Evolutionary conservation across 2,888 invertebrate species (phyloP).

Genomic region (Yponomeuta sedellus): DNA sequence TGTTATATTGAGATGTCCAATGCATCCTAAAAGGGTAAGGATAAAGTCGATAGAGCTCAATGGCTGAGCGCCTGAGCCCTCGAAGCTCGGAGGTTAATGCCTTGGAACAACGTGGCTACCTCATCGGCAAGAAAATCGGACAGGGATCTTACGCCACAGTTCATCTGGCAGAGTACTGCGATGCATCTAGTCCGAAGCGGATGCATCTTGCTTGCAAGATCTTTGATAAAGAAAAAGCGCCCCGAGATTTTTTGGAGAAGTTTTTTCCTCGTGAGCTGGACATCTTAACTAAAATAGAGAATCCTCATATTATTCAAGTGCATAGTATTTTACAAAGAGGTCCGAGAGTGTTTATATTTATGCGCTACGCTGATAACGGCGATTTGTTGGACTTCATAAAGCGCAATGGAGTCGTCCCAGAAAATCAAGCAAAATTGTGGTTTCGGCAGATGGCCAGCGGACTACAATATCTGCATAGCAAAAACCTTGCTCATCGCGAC

Average conservation of each 20-base stretch:
- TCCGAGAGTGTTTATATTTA: slow-evolving; percentile 90
- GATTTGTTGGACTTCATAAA: slow-evolving; percentile 91
- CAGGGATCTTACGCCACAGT: slow-evolving; percentile 95
- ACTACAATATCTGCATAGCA: slow-evolving; percentile 87
- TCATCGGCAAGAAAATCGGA: slow-evolving; percentile 91
- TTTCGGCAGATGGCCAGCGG: slow-evolving; percentile 91
- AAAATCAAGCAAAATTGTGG: slow-evolving; percentile 88
- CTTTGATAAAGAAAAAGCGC: slow-evolving; percentile 92
- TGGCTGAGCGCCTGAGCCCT: slow-evolving; percentile 85
- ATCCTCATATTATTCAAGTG: slow-evolving; percentile 93
- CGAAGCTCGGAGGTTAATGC: slow-evolving; percentile 90
- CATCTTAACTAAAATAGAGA: slow-evolving; percentile 91
- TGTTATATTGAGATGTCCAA: slow-evolving; percentile 72
- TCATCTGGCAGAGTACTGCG: slow-evolving; percentile 88
- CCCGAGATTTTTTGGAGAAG: slow-evolving; percentile 91
- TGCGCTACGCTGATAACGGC: slow-evolving; percentile 94
- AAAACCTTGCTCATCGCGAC: slow-evolving; percentile 92
- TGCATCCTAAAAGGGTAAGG: slow-evolving; percentile 75
- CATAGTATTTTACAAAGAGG: slow-evolving; percentile 91
- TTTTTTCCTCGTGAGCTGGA: slow-evolving; percentile 96
- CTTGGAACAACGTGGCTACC: slow-evolving; percentile 88
- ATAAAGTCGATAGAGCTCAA: slow-evolving; percentile 75
- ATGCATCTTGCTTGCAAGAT: slow-evolving; percentile 92
- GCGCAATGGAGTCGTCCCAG: slow-evolving; percentile 84
- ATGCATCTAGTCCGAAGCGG: slow-evolving; percentile 81